Conservation (phyloP, 2,113 vertebrate genomes). For the Piprites chloris region DNA sequence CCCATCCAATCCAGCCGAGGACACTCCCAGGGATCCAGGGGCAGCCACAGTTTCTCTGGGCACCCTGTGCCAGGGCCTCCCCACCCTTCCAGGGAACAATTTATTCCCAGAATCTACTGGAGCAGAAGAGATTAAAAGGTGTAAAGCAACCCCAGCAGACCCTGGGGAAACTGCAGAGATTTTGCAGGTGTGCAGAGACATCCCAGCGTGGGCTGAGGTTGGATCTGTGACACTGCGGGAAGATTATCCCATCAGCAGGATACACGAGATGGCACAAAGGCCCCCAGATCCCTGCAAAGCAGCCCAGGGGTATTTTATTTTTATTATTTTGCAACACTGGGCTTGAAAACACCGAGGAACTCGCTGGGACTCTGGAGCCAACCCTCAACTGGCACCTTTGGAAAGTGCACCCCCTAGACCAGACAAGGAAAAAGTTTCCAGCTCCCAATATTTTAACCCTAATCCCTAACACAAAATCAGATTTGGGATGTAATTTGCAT, state of each 20-base stretch:
- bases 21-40: not conserved
- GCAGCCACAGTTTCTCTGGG: not conserved
- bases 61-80: not conserved
- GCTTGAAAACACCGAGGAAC: not conserved
- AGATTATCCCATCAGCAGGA: not conserved
- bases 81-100: not conserved
- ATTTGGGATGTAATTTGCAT: conserved; percentile 85
- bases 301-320: no score
- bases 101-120: not conserved
- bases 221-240: not conserved
- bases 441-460: not conserved
- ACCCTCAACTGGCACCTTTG: rapidly evolving
- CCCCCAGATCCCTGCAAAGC: rapidly evolving
- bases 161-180: no score
- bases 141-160: not conserved
- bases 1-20: not conserved
- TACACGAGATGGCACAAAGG: not conserved
- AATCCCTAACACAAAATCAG: conserved; percentile 70
- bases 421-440: not conserved
- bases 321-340: rapidly evolving
- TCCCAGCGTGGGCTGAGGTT: not conserved
- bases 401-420: not conserved
- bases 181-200: not conserved
- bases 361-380: not conserved
- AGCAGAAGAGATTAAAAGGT: not conserved